Evolutionary conservation across 2,797 vertebrate genomes (phyloP), one percentile per base, ranked within the genome.

Genomic region (Sternarchorhynchus goeldii): DNA sequence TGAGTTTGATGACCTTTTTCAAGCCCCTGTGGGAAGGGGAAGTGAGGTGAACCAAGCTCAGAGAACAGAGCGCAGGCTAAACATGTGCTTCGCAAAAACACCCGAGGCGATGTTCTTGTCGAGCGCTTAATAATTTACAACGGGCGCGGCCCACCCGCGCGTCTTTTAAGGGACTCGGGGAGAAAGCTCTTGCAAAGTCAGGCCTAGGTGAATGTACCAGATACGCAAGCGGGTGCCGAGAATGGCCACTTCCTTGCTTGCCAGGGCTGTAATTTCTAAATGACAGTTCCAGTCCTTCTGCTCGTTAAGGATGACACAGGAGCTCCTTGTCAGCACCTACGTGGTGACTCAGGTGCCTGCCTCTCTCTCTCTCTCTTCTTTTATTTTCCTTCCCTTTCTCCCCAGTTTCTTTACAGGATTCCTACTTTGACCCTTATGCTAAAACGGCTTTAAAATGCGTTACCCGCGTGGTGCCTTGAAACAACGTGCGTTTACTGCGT

Each of bases 51-150:
- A 6, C 31, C 60, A 17, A 75, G 12, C 16, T 29, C 5, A 4
- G 4, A 18, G 63, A 67, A 69, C 55, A 55, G 20, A 64, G 31
- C 31, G 25, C 2, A 66, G 41, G 53, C 34, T 12, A 76, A 71
- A 70, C 67, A 80, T 80, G 63, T 75, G 66, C 36, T 78, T 29
- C 75, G 39, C 2, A 6, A 16, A 21, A 58, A 58, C 58, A 31
- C 71, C 68, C 34, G 12, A 50, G 63, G 59, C 31, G 21, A 74
- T 72, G 69, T 66, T 73, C 73, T 81, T 77, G 73, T 78, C 17
- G 31, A 75, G 41, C 55, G 10, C 78, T 81, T 57, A 69, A 86
- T 80, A 57, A 84, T 84, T 78, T 64, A 82, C 76, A 66, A 50
- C 10, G 25, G 6, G 18, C 2, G 5, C 25, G 8, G 16, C 73